Evolutionary conservation across 1,140 invertebrate genomes (phyloP), one percentile per base, ranked within the genome.

Genomic region (Eumeta japonica): DNA sequence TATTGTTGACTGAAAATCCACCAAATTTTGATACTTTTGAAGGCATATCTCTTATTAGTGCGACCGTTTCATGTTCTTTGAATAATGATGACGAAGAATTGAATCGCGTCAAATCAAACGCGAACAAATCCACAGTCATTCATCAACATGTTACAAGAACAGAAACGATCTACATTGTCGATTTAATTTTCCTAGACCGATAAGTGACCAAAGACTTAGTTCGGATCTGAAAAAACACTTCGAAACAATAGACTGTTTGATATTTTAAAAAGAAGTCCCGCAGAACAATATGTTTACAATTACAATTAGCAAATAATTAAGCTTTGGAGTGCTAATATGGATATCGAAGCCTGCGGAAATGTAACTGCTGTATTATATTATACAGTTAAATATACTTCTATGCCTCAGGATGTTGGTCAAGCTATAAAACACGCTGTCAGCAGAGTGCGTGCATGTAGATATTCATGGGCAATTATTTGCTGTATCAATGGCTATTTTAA

Each of bases 71-170:
- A 2, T 39, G 37, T 27, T 16, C 17, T 15, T 27, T 33, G n/a
- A 18, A 10, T 10, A 2, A 12, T 16, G 3, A 33, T n/a, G 14
- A 39, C 16, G 12, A 11, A 3, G 19, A 15, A 28, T 11, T 34
- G 17, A 2, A 16, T 11, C 12, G 16, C 27, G 14, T 39, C n/a
- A n/a, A 3, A 31, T 39, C 2, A 3, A 27, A 16, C 3, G 16
- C 3, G 5, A 33, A 12, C 38, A 39, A 16, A 16, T 16, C 2
- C 38, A 39, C 19, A 27, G 20, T 10, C 38, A 39, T 31, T 33
- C 30, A 13, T 3, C 10, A 2, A 39, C 38, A 2, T 39, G 38
- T 14, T 28, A 39, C 2, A 39, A 39, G 28, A 34, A 39, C 18
- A n/a, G n/a, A n/a, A 2, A 2, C 11, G 18, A n/a, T 11, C 0